Conservation (phyloP, 2,888 invertebrate genomes). For the Drosophila phalerata region DNA sequence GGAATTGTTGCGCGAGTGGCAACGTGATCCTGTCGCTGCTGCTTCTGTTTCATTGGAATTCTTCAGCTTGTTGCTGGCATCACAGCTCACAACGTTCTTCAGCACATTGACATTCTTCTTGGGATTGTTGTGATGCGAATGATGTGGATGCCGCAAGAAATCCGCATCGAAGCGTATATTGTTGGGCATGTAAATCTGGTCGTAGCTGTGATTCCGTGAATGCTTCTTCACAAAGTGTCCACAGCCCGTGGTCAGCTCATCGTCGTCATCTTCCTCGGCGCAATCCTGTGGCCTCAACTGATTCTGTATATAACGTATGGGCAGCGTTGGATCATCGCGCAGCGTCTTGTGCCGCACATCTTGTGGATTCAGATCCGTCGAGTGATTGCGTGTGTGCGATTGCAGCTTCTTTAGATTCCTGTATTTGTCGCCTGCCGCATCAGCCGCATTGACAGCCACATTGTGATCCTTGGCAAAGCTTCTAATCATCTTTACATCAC, state of each 20-base stretch:
- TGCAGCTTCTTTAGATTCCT: conserved; percentile 84
- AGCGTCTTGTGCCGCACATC: conserved; percentile 79
- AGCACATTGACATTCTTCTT: conserved; percentile 84
- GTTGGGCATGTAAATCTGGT: conserved; percentile 86
- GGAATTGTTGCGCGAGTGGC: conserved; percentile 87
- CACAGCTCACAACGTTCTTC: conserved; percentile 80
- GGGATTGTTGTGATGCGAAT: conserved; percentile 66
- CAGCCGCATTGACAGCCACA: conserved; percentile 41
- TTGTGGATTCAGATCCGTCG: conserved; percentile 85
- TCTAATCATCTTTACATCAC: conserved; percentile 85
- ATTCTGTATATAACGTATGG: conserved; percentile 85
- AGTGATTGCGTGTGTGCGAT: conserved; percentile 86
- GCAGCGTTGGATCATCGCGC: conserved; percentile 82
- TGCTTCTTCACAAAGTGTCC: conserved; percentile 85
- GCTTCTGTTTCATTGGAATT: conserved; percentile 84
- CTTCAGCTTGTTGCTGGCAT: conserved; percentile 82
- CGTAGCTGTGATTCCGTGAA: conserved; percentile 85
- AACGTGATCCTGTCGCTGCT: conserved; percentile 60
- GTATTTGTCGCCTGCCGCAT: conserved; percentile 72
- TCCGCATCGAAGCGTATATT: conserved; percentile 85
- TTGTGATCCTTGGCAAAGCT: conserved; percentile 84
- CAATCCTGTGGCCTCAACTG: conserved; percentile 81
- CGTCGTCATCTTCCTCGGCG: conserved; percentile 82
- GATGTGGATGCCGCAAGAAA: conserved; percentile 80
- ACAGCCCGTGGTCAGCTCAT: conserved; percentile 83